phyloP scores from a whole-genome alignment of 2,888 invertebrate species.

The Eilema caniola region DNA sequence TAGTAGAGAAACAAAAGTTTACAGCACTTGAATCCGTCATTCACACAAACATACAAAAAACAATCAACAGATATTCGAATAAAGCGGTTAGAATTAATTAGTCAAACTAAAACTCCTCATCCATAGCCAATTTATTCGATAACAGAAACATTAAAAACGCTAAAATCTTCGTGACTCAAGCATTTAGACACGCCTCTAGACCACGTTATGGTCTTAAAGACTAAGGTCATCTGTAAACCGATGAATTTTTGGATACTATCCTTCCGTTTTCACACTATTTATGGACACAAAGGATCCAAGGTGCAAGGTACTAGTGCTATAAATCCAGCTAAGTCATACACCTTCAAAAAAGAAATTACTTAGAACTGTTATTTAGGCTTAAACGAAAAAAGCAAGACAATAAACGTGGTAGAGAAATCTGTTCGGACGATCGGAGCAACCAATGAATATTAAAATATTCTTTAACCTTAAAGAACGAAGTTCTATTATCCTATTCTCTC shows the following conservation, averaged over 20 bases:
- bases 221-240: not conserved
- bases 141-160: not conserved
- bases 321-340: not conserved
- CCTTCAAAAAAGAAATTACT: not conserved
- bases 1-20: not conserved
- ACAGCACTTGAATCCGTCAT: not conserved
- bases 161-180: not conserved
- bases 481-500: conserved; percentile 27
- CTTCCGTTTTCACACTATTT: not conserved
- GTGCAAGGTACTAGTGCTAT: too few species aligned
- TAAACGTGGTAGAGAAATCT: not conserved
- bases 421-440: conserved; percentile 26
- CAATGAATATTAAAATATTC: conserved; percentile 42
- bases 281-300: not conserved
- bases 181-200: not conserved
- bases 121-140: not conserved
- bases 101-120: not conserved
- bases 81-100: not conserved
- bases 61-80: not conserved
- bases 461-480: conserved; percentile 28
- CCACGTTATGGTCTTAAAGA: not conserved
- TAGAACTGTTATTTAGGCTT: too few species aligned
- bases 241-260: not conserved
- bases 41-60: conserved; percentile 3
- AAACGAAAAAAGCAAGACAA: not conserved